Evolutionary conservation across 2,888 invertebrate genomes (phyloP), one percentile per base, ranked within the genome.

Genomic region (Hirtodrosophila trivittata): DNA sequence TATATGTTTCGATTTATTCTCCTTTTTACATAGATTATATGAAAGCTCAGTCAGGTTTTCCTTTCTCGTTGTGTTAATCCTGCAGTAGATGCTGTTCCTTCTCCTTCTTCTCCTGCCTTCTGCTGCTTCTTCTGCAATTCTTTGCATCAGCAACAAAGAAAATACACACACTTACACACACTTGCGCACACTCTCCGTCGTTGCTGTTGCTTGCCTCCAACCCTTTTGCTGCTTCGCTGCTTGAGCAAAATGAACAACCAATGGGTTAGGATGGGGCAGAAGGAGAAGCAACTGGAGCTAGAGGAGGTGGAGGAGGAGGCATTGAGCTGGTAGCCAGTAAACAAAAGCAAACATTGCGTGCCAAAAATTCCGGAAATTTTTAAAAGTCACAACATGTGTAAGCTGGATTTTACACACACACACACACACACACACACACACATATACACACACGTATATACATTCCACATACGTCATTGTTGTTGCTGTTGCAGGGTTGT

Each of bases 281-380:
- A 37, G 47, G 1, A 8, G 33, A 39, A 13, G 12, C 14, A 13
- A 41, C 0, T 13, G 18, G 35, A 35, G 35, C 13, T 13, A 21
- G 14, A 33, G 21, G 39, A 8, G 41, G 10, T 16, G 45, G 30
- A 21, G 60, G 18, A 16, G 45, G 35, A 54, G 13, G 13, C 51
- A 51, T 32, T 10, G 39, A 59, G 70, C 39, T 55, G 68, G 42
- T 67, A 51, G 75, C 75, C 75, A 66, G 82, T 83, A 85, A 88
- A 78, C 73, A 87, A 84, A 77, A 63, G 75, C 74, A 80, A 77
- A 74, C 72, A 84, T 74, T 87, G 87, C 87, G 85, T 87, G 87
- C 80, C 80, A 74, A 78, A 82, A 87, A 87, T 87, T 86, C 78
- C 83, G 77, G 77, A 87, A 77, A 88, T 87, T 86, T 86, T 80